phyloP scores from a whole-genome alignment of 2,888 invertebrate genomes.

The Chrysodeixis includens region DNA sequence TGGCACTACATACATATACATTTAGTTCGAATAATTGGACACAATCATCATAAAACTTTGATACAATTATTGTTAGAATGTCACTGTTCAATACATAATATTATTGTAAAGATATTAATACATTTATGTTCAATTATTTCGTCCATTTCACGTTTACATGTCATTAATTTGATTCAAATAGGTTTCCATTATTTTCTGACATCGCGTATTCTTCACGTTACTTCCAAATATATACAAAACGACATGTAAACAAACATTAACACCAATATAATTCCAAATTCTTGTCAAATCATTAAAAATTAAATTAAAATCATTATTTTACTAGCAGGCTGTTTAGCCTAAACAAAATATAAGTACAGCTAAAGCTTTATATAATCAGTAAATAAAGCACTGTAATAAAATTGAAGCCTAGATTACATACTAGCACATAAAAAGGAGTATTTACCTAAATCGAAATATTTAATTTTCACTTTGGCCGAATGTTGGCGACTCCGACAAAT shows the following conservation, averaged over 20 bases:
- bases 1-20: slow-evolving; percentile 46
- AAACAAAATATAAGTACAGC: slow-evolving; percentile 46
- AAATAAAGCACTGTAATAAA: slow-evolving; percentile 66
- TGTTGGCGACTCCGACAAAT: slow-evolving; percentile 40
- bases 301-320: slow-evolving; percentile 26
- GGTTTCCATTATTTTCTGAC: not conserved
- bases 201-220: not conserved
- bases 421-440: slow-evolving; percentile 35
- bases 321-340: slow-evolving; percentile 10
- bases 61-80: no score
- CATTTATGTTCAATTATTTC: not conserved
- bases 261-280: slow-evolving; percentile 23
- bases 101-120: no score
- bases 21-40: slow-evolving; percentile 33
- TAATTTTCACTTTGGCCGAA: slow-evolving; percentile 51
- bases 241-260: slow-evolving; percentile 5
- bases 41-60: no score
- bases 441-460: slow-evolving; percentile 27
- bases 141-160: not conserved
- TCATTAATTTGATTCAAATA: not conserved
- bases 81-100: no score
- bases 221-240: slow-evolving; percentile 2
- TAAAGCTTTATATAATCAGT: slow-evolving; percentile 62
- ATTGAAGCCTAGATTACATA: slow-evolving; percentile 39
- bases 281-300: slow-evolving; percentile 18